Conservation (phyloP, 2,113 vertebrate species). For the Ahaetulla prasina region DNA sequence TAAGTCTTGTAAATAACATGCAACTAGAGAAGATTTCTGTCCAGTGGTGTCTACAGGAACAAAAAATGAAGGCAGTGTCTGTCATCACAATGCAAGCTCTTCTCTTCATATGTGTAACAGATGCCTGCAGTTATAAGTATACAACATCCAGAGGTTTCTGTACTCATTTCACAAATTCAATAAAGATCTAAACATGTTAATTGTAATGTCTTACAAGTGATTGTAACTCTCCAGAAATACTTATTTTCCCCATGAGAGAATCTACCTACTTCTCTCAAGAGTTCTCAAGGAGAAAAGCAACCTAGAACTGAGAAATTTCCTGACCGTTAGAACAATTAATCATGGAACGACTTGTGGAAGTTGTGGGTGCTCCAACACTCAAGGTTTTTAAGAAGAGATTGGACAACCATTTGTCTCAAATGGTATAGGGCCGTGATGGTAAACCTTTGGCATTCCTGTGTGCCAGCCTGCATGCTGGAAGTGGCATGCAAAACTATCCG, state of each 20-base stretch:
- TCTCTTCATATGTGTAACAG: not conserved
- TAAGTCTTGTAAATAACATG: not conserved
- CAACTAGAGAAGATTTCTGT: not conserved
- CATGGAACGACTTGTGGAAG: not conserved
- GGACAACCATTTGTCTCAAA: not conserved
- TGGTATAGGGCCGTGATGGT: not conserved
- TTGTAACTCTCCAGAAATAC: not conserved
- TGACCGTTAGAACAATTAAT: not conserved
- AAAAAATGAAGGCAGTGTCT: not conserved
- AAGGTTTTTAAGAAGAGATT: not conserved
- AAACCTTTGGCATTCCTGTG: too few relatives aligned
- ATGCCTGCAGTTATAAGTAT: not conserved
- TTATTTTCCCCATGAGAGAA: not conserved
- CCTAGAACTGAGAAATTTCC: not conserved
- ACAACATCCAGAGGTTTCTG: not conserved
- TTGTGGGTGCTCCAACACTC: not conserved
- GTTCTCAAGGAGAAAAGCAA: not conserved
- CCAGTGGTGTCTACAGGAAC: not conserved
- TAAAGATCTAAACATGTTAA: not conserved
- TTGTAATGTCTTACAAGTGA: not conserved
- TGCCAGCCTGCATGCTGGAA: too few relatives aligned
- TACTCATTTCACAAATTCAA: not conserved
- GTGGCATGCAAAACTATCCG: too few relatives aligned
- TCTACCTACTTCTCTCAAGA: not conserved
- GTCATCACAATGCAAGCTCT: not conserved